phyloP scores from a whole-genome alignment of 2,797 vertebrate species.

The Liparis tanakae region DNA sequence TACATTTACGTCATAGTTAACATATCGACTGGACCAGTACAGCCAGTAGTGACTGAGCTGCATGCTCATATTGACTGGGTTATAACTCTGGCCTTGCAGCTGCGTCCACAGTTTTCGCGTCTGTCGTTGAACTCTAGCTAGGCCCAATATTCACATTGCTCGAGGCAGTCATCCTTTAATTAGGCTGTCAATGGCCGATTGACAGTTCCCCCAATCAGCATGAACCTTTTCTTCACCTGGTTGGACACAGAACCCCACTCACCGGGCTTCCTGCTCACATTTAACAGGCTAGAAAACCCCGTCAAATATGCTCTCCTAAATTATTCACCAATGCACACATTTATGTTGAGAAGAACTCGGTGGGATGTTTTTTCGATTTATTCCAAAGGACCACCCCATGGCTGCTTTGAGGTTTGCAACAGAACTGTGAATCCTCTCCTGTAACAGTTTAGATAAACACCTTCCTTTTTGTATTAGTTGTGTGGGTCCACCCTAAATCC shows the following conservation, averaged over 20 bases:
- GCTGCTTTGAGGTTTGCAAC: constrained; percentile 21
- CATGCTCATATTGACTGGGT: constrained; percentile 2
- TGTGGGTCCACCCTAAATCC: too few relatives aligned
- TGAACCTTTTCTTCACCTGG: constrained; percentile 18
- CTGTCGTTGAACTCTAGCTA: constrained; percentile 8
- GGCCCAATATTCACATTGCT: constrained; percentile 18
- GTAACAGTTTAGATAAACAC: too few relatives aligned
- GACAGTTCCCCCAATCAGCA: constrained; percentile 30
- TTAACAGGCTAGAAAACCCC: not conserved
- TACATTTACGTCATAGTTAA: not conserved
- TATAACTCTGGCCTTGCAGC: not conserved
- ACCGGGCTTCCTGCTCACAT: not conserved
- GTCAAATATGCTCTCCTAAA: not conserved
- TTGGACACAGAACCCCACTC: not conserved
- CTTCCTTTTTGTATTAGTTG: too few relatives aligned
- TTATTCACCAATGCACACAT: not conserved
- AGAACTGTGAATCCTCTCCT: constrained; percentile 25
- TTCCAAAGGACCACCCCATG: not conserved
- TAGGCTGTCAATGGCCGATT: constrained; percentile 41
- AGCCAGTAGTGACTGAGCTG: not conserved
- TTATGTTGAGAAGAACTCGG: not conserved
- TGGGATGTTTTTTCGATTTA: not conserved
- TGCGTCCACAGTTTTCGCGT: not conserved
- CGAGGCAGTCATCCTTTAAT: constrained; percentile 42
- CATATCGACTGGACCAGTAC: not conserved